A percentile compares a stretch with the other conserved stretches of the same genome.
phyloP scores from a whole-genome alignment of 2,888 invertebrate genomes.

The Sepiola atlantica region DNA sequence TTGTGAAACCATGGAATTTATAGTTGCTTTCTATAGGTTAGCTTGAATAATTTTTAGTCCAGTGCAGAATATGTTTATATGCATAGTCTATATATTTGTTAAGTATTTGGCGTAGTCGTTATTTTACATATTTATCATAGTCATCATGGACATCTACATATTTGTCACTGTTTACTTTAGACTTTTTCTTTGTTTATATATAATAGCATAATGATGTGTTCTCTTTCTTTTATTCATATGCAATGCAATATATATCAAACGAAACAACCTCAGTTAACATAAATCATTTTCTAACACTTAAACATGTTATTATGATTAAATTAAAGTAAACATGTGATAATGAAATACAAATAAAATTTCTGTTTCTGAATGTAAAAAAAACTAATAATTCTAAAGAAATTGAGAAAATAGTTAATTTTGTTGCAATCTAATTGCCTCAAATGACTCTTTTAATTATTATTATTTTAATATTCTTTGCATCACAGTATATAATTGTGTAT shows the following conservation, averaged over 20 bases:
- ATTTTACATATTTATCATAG: not conserved
- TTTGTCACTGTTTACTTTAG: not conserved
- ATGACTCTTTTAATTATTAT: not conserved
- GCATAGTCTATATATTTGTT: slow-evolving; percentile 8
- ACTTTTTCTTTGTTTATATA: not conserved
- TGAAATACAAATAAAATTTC: not conserved
- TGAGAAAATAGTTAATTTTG: not conserved
- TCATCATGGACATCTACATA: not conserved
- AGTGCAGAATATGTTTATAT: not conserved
- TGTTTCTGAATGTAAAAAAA: not conserved
- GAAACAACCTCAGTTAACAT: not conserved
- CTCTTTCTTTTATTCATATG: not conserved
- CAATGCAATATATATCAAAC: not conserved
- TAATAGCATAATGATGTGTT: not conserved
- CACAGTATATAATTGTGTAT: not conserved
- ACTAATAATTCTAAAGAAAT: not conserved
- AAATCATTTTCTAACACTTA: not conserved
- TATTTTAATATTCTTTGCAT: not conserved
- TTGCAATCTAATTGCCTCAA: not conserved
- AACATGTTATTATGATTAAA: not conserved
- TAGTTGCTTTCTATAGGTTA: slow-evolving; percentile 20
- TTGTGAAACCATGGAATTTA: slow-evolving; percentile 20
- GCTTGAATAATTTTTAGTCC: not conserved
- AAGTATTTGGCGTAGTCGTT: not conserved
- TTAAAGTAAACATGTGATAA: not conserved